These are phyloP conservation scores for Pseudotriccus pelzelni DNA, from an alignment of 2,797 vertebrate genomes.

Conservation along the genomic window DNA sequence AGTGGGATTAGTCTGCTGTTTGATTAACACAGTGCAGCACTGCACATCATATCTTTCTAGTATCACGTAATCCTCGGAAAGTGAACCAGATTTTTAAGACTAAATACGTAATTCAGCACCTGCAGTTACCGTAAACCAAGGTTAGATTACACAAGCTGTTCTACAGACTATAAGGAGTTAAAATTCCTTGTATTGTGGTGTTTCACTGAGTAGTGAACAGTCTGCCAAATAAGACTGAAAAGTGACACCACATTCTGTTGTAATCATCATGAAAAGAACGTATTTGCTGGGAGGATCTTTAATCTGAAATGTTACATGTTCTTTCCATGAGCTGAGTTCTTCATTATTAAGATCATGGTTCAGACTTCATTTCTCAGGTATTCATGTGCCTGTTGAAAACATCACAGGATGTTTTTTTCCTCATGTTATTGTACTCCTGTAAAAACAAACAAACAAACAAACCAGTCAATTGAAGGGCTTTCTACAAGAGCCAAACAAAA, in stretches of 20 bases:
- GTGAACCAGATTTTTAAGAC: not conserved
- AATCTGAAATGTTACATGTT: not conserved
- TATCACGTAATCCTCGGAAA: not conserved
- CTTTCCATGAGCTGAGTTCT: conserved; percentile 1
- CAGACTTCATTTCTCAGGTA: conserved; percentile 36
- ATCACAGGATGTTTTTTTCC: not conserved
- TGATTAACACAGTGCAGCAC: not conserved
- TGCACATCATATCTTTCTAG: not conserved
- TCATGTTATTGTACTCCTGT: conserved; percentile 8
- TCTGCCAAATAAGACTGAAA: conserved; percentile 19
- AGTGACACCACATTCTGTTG: not conserved
- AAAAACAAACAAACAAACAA: not conserved
- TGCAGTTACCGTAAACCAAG: not conserved
- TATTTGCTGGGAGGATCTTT: conserved; percentile 11
- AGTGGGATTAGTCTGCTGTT: not conserved
- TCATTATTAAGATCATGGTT: conserved; percentile 4
- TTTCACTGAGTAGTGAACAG: not conserved
- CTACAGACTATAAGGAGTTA: not conserved
- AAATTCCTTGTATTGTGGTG: not conserved
- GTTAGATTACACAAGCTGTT: not conserved
- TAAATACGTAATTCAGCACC: not conserved
- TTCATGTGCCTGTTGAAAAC: not conserved
- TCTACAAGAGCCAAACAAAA: not conserved
- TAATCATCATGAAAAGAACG: not conserved
- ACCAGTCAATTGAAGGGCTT: not conserved